Evolutionary conservation across 2,888 invertebrate species (phyloP), one percentile per base, ranked within the genome.

Genomic region (Linnaemya tessellans): DNA sequence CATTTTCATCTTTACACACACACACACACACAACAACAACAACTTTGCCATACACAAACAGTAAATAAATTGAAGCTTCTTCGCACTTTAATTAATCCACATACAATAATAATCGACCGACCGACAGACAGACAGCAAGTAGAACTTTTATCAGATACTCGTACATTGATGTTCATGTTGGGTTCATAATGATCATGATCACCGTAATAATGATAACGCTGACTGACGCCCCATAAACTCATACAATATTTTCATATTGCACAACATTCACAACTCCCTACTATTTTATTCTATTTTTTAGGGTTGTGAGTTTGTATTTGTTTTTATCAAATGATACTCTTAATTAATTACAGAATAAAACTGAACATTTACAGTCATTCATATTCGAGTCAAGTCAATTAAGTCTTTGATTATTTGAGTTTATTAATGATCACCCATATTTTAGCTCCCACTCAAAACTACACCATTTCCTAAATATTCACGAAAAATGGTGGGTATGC

Each of bases 51-150:
- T 54, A 68, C 49, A 22, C 1, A 51, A 43, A 35, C 13, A 38
- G 20, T 22, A 54, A 30, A 60, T 77, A 64, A 71, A 78, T 65
- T 83, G 35, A 71, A 70, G 82, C 82, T 75, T 79, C 79, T 83
- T 83, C 65, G 82, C 82, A 83, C 82, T 83, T 80, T 71, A 82
- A 85, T 85, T 85, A 85, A 85, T 82, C 81, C 85, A 56, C 60
- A 79, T 51, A 54, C 38, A 67, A 65, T 25, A 22, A 56, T 43
- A n/a, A n/a, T n/a, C n/a, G n/a, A n/a, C n/a, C n/a, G n/a, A n/a
- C n/a, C n/a, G n/a, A n/a, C n/a, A n/a, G 30, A 62, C 58, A 25
- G 38, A 58, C 54, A 15, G 62, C 73, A 81, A 74, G 60, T 82
- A 85, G 75, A 85, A 85, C 79, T 85, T 85, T 30, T 85, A 67